Evolutionary conservation across 2,888 invertebrate species (phyloP), one percentile per base, ranked within the genome.

Genomic region (Amphipoea lucens): DNA sequence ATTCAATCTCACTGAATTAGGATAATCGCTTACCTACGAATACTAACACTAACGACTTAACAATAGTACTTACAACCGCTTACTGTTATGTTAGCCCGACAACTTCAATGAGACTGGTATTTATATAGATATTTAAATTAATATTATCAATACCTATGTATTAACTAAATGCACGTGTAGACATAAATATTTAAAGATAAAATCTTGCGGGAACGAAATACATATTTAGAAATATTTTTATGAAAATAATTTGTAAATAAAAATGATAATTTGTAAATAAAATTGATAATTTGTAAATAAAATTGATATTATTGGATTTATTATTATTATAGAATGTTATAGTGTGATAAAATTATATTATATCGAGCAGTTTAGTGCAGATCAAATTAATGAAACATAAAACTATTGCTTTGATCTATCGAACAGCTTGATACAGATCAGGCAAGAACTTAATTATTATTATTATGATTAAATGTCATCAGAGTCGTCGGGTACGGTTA

Each of bases 1-100:
- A 91, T 90, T 90, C 87, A 91, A 91, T 93, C 92, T 94, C 93
- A 94, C 93, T 93, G 91, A 90, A 87, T 82, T 90, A 90, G 90
- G 89, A 91, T 90, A 88, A 87, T 77, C 65, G 36, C 82, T 81
- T 77, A 88, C 65, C 71, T 87, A 88, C 76, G 85, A 84, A 84
- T 83, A 86, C 83, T 83, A 77, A 78, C 23, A 70, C 77, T 84
- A 76, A 78, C 42, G 48, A 78, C 79, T 87, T 85, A 79, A n/a
- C n/a, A n/a, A 63, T 79, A 84, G 78, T 84, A 84, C 75, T 84
- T 82, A 89, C 86, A 89, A 90, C 87, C 87, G 85, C 78, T 77
- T 74, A 80, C 73, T 66, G 81, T 81, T 80, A 72, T 74, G 51
- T 76, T 45, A 73, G 70, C 79, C 83, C 84, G 80, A 88, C 87